phyloP scores from a whole-genome alignment of 2,113 vertebrate genomes.

The Chloropsis hardwickii region DNA sequence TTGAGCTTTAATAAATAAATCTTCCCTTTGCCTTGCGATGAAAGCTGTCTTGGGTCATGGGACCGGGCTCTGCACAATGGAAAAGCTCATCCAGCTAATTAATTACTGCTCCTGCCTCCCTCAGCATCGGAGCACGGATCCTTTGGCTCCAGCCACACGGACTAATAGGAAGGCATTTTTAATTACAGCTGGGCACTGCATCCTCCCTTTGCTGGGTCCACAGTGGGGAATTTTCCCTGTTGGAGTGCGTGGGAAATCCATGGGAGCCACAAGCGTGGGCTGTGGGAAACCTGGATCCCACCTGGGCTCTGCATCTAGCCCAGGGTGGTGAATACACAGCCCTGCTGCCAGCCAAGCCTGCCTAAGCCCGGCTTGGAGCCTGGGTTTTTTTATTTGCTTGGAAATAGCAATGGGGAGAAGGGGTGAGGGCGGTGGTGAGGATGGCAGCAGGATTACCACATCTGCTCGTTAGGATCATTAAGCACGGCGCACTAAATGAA shows the following conservation, averaged over 20 bases:
- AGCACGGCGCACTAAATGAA: slow-evolving; percentile 22
- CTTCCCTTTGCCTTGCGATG: neutral
- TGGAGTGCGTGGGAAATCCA: neutral
- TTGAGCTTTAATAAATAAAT: slow-evolving; percentile 46
- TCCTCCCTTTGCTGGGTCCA: neutral
- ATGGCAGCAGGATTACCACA: slow-evolving; percentile 14
- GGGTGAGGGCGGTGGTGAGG: neutral
- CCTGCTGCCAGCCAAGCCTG: slow-evolving; percentile 1
- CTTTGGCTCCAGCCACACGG: slow-evolving; percentile 8
- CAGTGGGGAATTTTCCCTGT: neutral
- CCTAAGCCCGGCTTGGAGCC: neutral
- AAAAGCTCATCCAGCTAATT: slow-evolving; percentile 44
- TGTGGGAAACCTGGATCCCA: neutral
- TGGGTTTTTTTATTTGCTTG: neutral
- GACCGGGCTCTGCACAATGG: neutral
- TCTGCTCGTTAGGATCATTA: slow-evolving; percentile 45
- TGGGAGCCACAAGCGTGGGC: neutral
- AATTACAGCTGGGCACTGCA: slow-evolving; percentile 1
- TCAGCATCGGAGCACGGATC: neutral
- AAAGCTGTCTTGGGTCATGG: neutral
- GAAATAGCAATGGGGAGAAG: neutral
- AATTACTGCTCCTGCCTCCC: slow-evolving; percentile 39
- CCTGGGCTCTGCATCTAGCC: neutral
- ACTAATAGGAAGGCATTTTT: neutral
- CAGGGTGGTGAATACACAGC: neutral